Evolutionary conservation across 2,888 invertebrate genomes (phyloP).

Genomic region (Bugula neritina): DNA sequence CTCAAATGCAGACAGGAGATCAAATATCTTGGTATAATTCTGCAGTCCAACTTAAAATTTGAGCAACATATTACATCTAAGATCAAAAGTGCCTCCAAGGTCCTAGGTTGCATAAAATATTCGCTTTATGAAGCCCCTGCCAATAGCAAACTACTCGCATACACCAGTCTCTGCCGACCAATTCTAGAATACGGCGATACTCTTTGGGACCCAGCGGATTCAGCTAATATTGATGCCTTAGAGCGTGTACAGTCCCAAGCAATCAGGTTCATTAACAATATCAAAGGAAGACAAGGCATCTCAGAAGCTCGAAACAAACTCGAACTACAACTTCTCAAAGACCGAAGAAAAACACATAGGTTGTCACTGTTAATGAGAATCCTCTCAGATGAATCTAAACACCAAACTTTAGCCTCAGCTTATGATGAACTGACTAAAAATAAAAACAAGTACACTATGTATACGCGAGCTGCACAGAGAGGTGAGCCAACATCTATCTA

Average conservation of each 20-base stretch:
- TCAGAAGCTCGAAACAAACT: neutral
- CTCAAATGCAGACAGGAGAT: too few relatives aligned
- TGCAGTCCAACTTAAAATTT: too few relatives aligned
- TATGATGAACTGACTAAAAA: too few relatives aligned
- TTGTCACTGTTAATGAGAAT: too few relatives aligned
- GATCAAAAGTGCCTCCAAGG: neutral
- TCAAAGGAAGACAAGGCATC: neutral
- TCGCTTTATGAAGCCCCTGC: neutral
- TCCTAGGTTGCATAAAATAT: neutral
- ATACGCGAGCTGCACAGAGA: too few relatives aligned
- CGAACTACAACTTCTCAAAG: too few relatives aligned
- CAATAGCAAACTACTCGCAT: neutral
- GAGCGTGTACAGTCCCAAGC: neutral
- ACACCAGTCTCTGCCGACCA: neutral
- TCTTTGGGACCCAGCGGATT: neutral
- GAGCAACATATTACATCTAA: neutral
- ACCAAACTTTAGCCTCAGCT: too few relatives aligned
- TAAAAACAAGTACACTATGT: too few relatives aligned
- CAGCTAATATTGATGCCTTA: neutral
- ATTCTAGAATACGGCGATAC: neutral
- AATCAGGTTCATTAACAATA: neutral
- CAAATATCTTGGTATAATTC: too few relatives aligned
- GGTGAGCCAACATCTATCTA: too few relatives aligned
- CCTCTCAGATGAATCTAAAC: too few relatives aligned
- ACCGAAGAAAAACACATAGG: too few relatives aligned